phyloP scores from a whole-genome alignment of 2,888 invertebrate species.

The Perithous albicinctus region DNA sequence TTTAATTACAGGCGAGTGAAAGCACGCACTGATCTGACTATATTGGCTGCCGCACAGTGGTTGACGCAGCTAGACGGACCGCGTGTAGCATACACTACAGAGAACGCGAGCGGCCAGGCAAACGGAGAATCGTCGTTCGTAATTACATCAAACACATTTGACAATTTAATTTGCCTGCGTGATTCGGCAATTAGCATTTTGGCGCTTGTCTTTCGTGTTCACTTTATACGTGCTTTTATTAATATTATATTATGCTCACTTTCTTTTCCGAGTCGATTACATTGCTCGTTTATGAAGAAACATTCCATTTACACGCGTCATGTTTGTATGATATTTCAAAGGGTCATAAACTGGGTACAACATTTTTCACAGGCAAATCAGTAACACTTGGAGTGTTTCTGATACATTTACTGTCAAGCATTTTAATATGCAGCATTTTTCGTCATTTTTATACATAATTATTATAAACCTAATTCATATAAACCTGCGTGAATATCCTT shows the following conservation, averaged over 20 bases:
- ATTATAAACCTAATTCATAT: too few relatives aligned
- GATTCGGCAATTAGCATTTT: conserved; percentile 75
- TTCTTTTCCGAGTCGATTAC: neutral
- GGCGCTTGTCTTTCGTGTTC: neutral
- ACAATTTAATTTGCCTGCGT: conserved; percentile 77
- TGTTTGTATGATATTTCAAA: too few relatives aligned
- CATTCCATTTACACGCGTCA: neutral
- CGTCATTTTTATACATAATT: too few relatives aligned
- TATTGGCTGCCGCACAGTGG: neutral
- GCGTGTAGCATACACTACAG: neutral
- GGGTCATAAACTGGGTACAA: too few relatives aligned
- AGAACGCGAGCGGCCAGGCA: neutral
- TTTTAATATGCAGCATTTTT: too few relatives aligned
- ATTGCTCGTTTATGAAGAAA: neutral
- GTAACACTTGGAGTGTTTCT: too few relatives aligned
- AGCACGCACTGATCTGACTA: conserved; percentile 12
- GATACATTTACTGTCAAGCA: too few relatives aligned
- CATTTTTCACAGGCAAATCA: too few relatives aligned
- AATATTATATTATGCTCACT: neutral
- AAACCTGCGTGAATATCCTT: too few relatives aligned
- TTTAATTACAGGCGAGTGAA: conserved; percentile 54
- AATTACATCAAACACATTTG: conserved; percentile 78
- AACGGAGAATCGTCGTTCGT: conserved; percentile 61
- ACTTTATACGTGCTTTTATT: conserved; percentile 13
- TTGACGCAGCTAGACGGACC: conserved; percentile 12